These are phyloP conservation scores for Echinometra lucunter DNA, from an alignment of 53 echinoderm and acorn worm genomes.

Conservation along the genomic window DNA sequence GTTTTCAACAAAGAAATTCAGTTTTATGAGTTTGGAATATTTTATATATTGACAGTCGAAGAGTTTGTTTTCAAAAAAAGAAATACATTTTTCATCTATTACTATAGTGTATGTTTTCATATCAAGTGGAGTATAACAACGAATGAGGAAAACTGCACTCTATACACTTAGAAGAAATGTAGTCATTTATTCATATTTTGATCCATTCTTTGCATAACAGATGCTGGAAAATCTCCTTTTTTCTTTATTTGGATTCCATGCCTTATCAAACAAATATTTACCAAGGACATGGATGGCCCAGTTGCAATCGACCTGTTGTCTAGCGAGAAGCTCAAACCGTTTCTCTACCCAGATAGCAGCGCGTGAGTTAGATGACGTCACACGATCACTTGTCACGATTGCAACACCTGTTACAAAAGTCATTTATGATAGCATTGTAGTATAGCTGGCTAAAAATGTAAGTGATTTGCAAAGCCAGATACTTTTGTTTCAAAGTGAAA, in stretches of 20 bases:
- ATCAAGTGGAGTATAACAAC: no score
- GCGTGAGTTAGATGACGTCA: constrained; percentile 1
- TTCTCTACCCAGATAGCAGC: constrained; percentile 88
- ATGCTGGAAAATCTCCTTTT: not conserved
- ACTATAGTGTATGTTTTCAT: no score
- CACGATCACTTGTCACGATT: constrained; percentile 76
- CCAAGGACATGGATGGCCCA: constrained; percentile 83
- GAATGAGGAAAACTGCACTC: no score
- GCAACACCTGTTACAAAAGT: constrained; percentile 77
- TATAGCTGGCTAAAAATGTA: not conserved
- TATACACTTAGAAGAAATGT: not conserved
- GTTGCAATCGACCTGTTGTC: constrained; percentile 89
- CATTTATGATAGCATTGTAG: not conserved
- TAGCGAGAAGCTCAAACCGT: constrained; percentile 86
- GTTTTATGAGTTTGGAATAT: no score
- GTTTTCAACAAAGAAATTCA: no score
- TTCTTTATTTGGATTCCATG: not conserved
- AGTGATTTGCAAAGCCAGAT: no score
- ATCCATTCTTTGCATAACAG: not conserved
- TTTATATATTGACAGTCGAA: no score
- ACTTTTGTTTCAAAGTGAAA: no score
- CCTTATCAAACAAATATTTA: constrained; percentile 26
- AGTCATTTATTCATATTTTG: not conserved
- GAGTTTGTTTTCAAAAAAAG: no score
- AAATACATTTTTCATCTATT: no score